Percentiles rank a stretch among this genome's conserved stretches.
These are phyloP conservation scores for Dendrophyllia cribrosa DNA, from an alignment of 64 coral and sea anemone species.

Conservation along the genomic window DNA sequence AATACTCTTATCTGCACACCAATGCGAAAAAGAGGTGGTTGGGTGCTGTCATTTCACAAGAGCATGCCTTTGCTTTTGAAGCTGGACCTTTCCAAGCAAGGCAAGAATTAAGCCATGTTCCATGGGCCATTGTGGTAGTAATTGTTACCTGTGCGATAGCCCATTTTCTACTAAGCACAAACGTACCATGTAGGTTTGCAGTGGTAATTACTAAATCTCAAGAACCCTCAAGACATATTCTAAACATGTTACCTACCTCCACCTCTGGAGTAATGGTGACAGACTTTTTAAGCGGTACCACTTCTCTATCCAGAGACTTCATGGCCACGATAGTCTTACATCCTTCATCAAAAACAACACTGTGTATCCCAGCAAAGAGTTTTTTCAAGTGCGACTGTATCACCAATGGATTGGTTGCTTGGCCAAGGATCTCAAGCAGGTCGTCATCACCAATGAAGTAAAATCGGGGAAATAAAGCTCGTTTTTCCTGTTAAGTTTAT, in stretches of 20 bases:
- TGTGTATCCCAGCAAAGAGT: slow-evolving; percentile 97
- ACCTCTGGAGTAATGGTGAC: slow-evolving; percentile 96
- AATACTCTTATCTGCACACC: too few species aligned
- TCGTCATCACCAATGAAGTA: slow-evolving; percentile 99
- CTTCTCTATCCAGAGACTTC: slow-evolving; percentile 96
- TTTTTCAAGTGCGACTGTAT: slow-evolving; percentile 98
- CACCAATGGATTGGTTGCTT: slow-evolving; percentile 94
- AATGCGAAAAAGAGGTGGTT: too few species aligned
- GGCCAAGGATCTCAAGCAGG: slow-evolving; percentile 92
- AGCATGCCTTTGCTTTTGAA: too few species aligned
- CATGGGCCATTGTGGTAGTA: too few species aligned
- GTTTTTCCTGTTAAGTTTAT: slow-evolving; percentile 79
- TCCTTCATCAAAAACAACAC: slow-evolving; percentile 92
- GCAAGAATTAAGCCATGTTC: too few species aligned
- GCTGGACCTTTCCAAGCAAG: too few species aligned
- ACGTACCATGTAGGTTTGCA: too few species aligned
- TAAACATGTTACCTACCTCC: slow-evolving; percentile 59
- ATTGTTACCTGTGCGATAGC: too few species aligned
- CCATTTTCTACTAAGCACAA: too few species aligned
- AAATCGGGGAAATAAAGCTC: slow-evolving; percentile 95
- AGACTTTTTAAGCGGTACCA: slow-evolving; percentile 85
- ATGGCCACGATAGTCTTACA: slow-evolving; percentile 95
- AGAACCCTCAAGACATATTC: too few species aligned
- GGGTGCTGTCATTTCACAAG: too few species aligned
- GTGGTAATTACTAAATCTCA: too few species aligned